Conservation (phyloP, 2,888 invertebrate species). For the Mythimna lalbum region DNA sequence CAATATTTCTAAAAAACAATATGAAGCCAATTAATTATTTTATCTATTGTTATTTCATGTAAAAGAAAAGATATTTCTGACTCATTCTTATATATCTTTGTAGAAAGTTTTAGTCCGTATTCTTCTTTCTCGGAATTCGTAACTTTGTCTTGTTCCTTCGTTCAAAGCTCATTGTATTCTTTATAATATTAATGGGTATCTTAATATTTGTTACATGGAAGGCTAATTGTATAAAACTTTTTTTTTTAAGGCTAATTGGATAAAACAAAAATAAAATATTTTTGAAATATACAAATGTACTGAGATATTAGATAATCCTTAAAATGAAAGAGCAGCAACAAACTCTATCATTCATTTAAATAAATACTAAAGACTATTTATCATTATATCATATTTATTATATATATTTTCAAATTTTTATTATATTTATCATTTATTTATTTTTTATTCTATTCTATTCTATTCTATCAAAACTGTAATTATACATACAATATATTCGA, state of each 20-base stretch:
- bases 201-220: neutral
- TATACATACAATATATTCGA: neutral
- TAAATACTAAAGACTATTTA: neutral
- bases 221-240: constrained; percentile 15
- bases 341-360: neutral
- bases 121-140: constrained; percentile 23
- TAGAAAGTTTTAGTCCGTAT: neutral
- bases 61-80: constrained; percentile 16
- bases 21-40: constrained; percentile 7
- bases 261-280: constrained; percentile 1
- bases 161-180: constrained; percentile 23
- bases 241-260: constrained; percentile 21
- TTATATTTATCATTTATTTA: no score
- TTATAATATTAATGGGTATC: neutral
- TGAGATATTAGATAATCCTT: neutral
- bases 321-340: neutral
- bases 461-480: neutral
- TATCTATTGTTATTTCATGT: constrained; percentile 9
- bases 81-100: constrained; percentile 1
- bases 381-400: no score
- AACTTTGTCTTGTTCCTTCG: constrained; percentile 19
- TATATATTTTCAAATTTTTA: no score
- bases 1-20: constrained; percentile 1
- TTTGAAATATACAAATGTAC: neutral
- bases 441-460: no score